Evolutionary conservation across 2,888 invertebrate genomes (phyloP), one percentile per base, ranked within the genome.

Genomic region (Netelia fuscicornis): DNA sequence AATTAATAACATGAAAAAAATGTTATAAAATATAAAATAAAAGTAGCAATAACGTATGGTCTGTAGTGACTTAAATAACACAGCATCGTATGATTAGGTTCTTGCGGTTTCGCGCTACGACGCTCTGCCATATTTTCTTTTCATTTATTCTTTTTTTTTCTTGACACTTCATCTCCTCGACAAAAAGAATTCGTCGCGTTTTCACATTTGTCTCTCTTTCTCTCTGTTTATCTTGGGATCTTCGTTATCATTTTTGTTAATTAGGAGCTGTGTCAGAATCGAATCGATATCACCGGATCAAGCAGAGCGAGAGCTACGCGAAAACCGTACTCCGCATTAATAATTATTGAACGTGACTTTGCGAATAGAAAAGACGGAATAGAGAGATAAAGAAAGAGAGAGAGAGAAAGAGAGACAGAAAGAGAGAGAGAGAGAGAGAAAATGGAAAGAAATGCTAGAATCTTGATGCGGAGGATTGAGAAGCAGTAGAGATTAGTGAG

Each of bases 61-160:
- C 89, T 88, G 89, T 92, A 92, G 90, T 93, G 93, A 93, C 93
- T 93, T 93, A 93, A 92, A 91, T 93, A 93, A 92, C 93, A 93
- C 93, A 93, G 93, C 93, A 91, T 93, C 92, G 91, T 93, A 93
- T 91, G 90, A 91, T 92, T 90, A 88, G 90, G 90, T 90, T 89
- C 87, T 80, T 81, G 70, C 81, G 81, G 81, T 79, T 83, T 81
- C 76, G 64, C 85, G 80, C 37, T 65, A 76, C 79, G 75, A 80
- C 83, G 79, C 83, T 80, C 83, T 84, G 83, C 79, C 79, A 71
- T 79, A 52, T 71, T 65, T 25, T 25, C 60, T 68, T 52, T 10
- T 52, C 17, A 9, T 52, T 52, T 17, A 17, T 17, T 17, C 17
- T 17, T 17, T 71, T 62, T 62, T 54, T 20, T 25, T n/a, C 1